phyloP scores from a whole-genome alignment of 2,797 vertebrate species.

The Periparus ater region DNA sequence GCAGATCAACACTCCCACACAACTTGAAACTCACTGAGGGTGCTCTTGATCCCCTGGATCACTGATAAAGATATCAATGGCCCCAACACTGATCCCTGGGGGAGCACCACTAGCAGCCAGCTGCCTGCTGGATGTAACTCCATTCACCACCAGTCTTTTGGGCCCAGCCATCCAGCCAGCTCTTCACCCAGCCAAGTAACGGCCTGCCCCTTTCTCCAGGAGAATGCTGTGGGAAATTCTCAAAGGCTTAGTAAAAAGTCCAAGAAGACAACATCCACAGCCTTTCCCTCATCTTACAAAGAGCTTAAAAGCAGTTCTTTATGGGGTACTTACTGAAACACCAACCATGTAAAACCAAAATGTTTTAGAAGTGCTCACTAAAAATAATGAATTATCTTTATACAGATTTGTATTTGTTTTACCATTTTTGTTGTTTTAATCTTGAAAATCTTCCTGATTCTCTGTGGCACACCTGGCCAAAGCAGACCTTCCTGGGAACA shows the following conservation, averaged over 20 bases:
- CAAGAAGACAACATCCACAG: neutral
- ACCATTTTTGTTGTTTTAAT: neutral
- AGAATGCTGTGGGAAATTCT: neutral
- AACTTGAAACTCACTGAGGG: neutral
- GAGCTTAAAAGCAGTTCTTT: neutral
- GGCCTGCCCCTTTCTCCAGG: neutral
- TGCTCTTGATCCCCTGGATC: neutral
- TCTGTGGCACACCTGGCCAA: fast-evolving
- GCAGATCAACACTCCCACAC: fast-evolving
- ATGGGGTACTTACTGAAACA: neutral
- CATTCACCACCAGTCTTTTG: neutral
- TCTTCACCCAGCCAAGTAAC: too few relatives aligned
- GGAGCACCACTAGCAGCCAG: neutral
- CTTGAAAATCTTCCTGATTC: neutral
- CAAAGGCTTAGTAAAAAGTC: neutral
- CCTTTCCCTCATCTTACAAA: neutral
- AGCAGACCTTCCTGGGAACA: fast-evolving
- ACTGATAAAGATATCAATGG: neutral
- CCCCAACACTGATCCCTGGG: neutral
- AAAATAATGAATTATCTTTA: neutral
- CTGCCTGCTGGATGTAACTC: neutral
- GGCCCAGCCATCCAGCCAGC: too few relatives aligned
- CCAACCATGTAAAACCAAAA: neutral
- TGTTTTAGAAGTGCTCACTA: neutral
- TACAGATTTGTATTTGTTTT: neutral